Percentiles rank a stretch among this genome's conserved stretches.
Conservation (phyloP, 2,888 invertebrate species). For the Aphodius sticticus region DNA sequence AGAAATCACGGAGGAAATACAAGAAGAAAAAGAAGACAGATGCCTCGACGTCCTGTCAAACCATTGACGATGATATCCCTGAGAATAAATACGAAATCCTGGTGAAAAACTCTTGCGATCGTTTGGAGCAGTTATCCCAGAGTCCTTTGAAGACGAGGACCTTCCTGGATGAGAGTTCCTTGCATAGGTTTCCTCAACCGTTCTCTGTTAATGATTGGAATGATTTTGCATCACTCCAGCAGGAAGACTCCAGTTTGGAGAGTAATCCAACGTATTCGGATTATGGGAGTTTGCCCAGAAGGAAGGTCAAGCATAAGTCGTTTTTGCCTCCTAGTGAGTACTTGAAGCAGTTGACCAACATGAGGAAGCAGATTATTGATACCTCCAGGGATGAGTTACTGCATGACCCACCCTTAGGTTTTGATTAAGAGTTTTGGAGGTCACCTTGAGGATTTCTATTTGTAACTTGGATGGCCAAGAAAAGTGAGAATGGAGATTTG, state of each 20-base stretch:
- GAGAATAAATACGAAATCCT: conserved; percentile 56
- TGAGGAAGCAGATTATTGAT: conserved; percentile 65
- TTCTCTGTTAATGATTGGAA: conserved; percentile 44
- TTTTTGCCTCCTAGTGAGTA: conserved; percentile 64
- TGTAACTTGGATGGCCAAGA: background rate
- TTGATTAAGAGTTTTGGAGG: background rate
- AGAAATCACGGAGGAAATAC: conserved; percentile 31
- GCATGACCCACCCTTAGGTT: conserved; percentile 45
- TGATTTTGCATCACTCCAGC: conserved; percentile 29
- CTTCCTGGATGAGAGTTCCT: conserved; percentile 29
- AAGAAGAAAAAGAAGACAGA: conserved; percentile 17
- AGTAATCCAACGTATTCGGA: conserved; percentile 56
- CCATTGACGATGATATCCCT: conserved; percentile 46
- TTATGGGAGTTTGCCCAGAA: conserved; percentile 57
- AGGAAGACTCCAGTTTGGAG: conserved; percentile 55
- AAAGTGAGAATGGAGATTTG: background rate
- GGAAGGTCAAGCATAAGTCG: conserved; percentile 46
- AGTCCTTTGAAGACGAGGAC: conserved; percentile 20
- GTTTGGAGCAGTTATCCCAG: conserved; percentile 51
- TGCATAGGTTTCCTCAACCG: conserved; percentile 43
- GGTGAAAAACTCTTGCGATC: conserved; percentile 54
- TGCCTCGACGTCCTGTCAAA: conserved; percentile 43
- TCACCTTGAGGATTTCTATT: background rate
- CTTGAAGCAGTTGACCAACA: conserved; percentile 65
- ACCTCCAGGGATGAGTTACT: conserved; percentile 60